These are phyloP conservation scores for Polyodon spathula DNA, from an alignment of 2,113 vertebrate genomes.

Conservation along the genomic window DNA sequence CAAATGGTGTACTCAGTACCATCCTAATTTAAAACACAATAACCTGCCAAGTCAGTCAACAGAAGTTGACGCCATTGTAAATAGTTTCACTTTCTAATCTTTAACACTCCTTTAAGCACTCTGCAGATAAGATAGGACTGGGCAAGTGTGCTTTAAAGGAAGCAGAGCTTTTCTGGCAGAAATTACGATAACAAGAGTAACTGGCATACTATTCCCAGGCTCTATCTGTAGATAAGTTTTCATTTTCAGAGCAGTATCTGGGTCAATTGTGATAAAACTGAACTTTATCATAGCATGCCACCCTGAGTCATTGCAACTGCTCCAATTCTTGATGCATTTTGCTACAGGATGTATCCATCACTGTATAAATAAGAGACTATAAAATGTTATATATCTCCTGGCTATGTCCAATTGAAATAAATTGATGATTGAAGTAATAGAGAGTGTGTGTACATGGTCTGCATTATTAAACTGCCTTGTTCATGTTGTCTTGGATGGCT, in stretches of 20 bases:
- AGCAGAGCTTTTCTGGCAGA: slow-evolving; percentile 4
- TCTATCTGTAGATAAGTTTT: neutral
- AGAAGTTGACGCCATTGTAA: slow-evolving; percentile 5
- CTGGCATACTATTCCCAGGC: neutral
- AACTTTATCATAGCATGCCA: slow-evolving; percentile 4
- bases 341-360: slow-evolving; percentile 1
- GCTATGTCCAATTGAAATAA: slow-evolving; percentile 19
- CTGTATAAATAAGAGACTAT: neutral
- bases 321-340: neutral
- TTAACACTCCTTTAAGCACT: slow-evolving; percentile 8
- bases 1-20: neutral
- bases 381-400: slow-evolving; percentile 1
- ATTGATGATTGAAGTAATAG: slow-evolving; percentile 5
- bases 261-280: slow-evolving; percentile 3
- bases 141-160: neutral
- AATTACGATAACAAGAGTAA: neutral
- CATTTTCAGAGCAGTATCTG: neutral
- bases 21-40: neutral
- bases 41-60: neutral
- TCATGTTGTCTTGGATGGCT: neutral
- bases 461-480: slow-evolving; percentile 1
- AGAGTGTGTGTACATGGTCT: neutral
- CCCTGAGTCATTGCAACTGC: neutral
- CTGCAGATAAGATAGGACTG: neutral
- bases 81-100: slow-evolving; percentile 2